A percentile compares a stretch with the other conserved stretches of the same genome.
These are phyloP conservation scores for Mythimna impura DNA, from an alignment of 2,888 invertebrate species.

Conservation along the genomic window DNA sequence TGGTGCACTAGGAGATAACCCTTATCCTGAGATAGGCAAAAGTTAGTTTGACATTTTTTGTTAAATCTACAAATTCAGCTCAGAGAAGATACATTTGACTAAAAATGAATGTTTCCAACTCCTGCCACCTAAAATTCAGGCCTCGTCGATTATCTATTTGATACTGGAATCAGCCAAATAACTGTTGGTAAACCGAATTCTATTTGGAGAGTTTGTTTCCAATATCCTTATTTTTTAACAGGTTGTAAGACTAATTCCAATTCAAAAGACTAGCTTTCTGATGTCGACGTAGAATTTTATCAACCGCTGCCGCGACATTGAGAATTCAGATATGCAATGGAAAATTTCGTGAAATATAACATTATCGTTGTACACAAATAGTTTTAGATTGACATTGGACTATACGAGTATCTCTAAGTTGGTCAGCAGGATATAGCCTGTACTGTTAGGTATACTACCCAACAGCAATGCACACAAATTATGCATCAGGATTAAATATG, in stretches of 20 bases:
- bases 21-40: background rate
- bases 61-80: background rate
- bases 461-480: background rate
- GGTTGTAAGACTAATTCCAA: background rate
- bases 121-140: background rate
- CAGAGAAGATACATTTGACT: background rate
- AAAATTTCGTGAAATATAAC: slow-evolving; percentile 32
- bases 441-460: background rate
- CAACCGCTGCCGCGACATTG: slow-evolving; percentile 33
- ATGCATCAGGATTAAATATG: background rate
- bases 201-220: background rate
- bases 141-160: background rate
- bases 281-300: slow-evolving; percentile 23
- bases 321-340: slow-evolving; percentile 32
- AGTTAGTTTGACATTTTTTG: background rate
- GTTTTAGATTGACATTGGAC: slow-evolving; percentile 3
- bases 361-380: background rate
- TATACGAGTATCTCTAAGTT: slow-evolving; percentile 1
- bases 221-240: no score
- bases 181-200: background rate
- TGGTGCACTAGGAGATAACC: background rate
- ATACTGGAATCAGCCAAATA: background rate
- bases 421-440: background rate
- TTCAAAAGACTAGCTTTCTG: background rate
- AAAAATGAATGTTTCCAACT: background rate